Evolutionary conservation across 2,888 invertebrate species (phyloP).

Genomic region (Hybos culiciformis): DNA sequence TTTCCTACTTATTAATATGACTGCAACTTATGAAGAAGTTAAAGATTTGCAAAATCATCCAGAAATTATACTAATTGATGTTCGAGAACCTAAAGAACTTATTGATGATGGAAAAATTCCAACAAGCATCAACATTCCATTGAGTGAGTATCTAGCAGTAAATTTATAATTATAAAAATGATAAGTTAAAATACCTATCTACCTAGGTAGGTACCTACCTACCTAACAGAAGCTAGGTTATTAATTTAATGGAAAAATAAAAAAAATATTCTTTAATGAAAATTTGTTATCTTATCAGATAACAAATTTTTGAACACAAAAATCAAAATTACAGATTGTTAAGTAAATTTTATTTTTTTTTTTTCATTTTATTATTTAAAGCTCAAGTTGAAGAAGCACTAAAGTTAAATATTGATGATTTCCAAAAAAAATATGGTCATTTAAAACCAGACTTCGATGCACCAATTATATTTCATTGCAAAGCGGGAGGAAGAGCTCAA

Average conservation of each 20-base stretch:
- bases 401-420: slow-evolving; percentile 32
- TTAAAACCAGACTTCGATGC: slow-evolving; percentile 44
- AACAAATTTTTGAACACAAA: too few relatives aligned
- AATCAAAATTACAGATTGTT: too few relatives aligned
- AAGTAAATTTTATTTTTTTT: too few relatives aligned
- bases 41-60: slow-evolving; percentile 36
- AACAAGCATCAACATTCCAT: slow-evolving; percentile 60
- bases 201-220: too few relatives aligned
- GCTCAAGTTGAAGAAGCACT: slow-evolving; percentile 21
- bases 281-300: too few relatives aligned
- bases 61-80: slow-evolving; percentile 53
- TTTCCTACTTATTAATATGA: too few relatives aligned
- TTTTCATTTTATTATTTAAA: too few relatives aligned
- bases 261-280: too few relatives aligned
- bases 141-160: slow-evolving; percentile 36
- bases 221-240: too few relatives aligned
- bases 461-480: slow-evolving; percentile 53
- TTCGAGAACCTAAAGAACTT: slow-evolving; percentile 59
- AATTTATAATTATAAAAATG: too few relatives aligned
- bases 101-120: slow-evolving; percentile 56
- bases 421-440: slow-evolving; percentile 42
- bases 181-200: too few relatives aligned
- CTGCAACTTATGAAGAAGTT: slow-evolving; percentile 35
- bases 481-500: slow-evolving; percentile 49
- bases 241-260: too few relatives aligned